A percentile compares a stretch with the other conserved stretches of the same genome.
Evolutionary conservation across 2,888 invertebrate species (phyloP).

Genomic region (Germaria angustata): DNA sequence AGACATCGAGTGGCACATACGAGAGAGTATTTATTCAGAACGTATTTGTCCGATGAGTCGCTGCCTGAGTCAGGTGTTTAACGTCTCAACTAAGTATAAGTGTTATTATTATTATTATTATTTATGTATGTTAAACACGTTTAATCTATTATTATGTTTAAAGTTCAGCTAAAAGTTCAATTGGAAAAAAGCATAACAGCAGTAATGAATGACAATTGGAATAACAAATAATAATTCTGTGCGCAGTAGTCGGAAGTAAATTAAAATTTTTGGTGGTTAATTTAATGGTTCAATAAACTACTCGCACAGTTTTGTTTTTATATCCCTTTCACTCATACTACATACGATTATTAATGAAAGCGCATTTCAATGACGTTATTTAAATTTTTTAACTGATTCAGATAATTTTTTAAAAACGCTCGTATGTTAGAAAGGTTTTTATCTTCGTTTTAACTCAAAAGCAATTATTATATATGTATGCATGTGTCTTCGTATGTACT

Average conservation of each 20-base stretch:
- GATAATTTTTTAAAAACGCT: no score
- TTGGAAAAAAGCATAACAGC: neutral
- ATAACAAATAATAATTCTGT: constrained; percentile 44
- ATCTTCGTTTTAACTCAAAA: no score
- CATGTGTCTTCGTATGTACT: no score
- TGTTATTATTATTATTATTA: neutral
- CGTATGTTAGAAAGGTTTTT: no score
- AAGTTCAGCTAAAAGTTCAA: constrained; percentile 47
- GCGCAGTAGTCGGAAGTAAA: constrained; percentile 59
- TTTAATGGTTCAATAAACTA: constrained; percentile 34
- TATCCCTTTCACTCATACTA: neutral
- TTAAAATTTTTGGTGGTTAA: constrained; percentile 10
- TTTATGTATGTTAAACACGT: constrained; percentile 37
- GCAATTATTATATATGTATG: no score
- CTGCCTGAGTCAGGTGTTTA: constrained; percentile 20
- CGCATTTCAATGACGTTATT: constrained; percentile 27
- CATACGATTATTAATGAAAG: neutral
- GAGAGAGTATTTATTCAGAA: no score
- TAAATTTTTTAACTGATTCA: neutral
- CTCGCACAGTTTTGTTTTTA: neutral
- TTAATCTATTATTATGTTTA: constrained; percentile 27
- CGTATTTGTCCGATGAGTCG: constrained; percentile 26
- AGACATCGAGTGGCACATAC: no score
- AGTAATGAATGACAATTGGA: neutral
- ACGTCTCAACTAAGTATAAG: constrained; percentile 12